phyloP scores from a whole-genome alignment of 2,113 vertebrate species.

The Alexandromys fortis region DNA sequence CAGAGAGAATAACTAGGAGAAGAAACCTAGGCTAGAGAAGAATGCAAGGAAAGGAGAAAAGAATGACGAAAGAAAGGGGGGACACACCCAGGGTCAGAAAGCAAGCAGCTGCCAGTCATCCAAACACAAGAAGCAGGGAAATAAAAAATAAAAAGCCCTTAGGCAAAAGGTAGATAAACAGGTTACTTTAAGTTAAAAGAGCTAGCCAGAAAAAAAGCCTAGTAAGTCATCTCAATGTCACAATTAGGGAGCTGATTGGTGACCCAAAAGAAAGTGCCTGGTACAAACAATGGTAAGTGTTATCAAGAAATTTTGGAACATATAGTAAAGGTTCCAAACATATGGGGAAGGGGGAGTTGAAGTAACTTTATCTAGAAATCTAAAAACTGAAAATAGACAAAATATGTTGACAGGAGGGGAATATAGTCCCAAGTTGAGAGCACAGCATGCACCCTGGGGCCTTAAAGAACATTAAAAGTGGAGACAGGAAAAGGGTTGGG shows the following conservation, averaged over 20 bases:
- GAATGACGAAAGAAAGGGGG: not conserved
- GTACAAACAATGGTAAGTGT: not conserved
- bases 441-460: not conserved
- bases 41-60: too few relatives aligned
- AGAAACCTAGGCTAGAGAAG: not conserved
- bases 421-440: not conserved
- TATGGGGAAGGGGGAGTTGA: not conserved
- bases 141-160: not conserved
- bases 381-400: constrained; percentile 30
- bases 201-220: too few relatives aligned
- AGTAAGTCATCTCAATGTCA: too few relatives aligned
- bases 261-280: too few relatives aligned
- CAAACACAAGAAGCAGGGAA: not conserved
- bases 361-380: not conserved
- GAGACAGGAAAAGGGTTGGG: not conserved
- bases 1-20: not conserved
- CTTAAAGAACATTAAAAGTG: not conserved
- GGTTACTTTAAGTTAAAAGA: too few relatives aligned
- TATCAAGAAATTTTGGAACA: constrained; percentile 55
- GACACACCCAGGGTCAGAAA: too few relatives aligned
- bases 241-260: too few relatives aligned
- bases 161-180: not conserved
- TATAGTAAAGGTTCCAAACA: constrained; percentile 45
- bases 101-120: too few relatives aligned
- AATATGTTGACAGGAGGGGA: not conserved